Percentiles rank a stretch among this genome's conserved stretches.
Evolutionary conservation across 2,888 invertebrate species (phyloP).

Genomic region (Chymomyza amoena): DNA sequence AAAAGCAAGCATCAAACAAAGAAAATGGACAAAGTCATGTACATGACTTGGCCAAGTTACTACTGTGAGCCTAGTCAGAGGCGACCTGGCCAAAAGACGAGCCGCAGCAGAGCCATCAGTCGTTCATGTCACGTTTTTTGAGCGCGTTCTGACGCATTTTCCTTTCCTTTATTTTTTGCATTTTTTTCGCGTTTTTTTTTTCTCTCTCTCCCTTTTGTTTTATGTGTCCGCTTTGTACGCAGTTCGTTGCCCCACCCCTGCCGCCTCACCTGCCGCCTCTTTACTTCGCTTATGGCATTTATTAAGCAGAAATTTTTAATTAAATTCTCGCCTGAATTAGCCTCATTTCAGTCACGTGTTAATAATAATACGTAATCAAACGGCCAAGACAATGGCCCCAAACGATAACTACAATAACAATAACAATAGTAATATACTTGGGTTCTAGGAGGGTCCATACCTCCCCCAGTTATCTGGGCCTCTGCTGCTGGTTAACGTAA

Average conservation of each 20-base stretch:
- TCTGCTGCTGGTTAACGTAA: slow-evolving; percentile 11
- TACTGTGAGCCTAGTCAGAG: neutral
- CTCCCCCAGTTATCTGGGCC: too few relatives aligned
- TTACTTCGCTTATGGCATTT: slow-evolving; percentile 23
- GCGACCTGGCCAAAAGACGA: neutral
- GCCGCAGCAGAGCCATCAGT: slow-evolving; percentile 14
- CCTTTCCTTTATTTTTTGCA: neutral
- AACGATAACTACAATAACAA: slow-evolving; percentile 17
- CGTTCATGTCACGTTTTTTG: slow-evolving; percentile 48
- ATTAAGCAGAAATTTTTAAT: slow-evolving; percentile 65
- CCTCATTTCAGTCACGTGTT: slow-evolving; percentile 67
- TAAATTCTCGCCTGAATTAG: slow-evolving; percentile 71
- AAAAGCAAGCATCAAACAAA: slow-evolving; percentile 35
- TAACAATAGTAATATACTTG: slow-evolving; percentile 6
- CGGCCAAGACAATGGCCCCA: slow-evolving; percentile 24
- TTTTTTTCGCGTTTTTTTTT: slow-evolving; percentile 9
- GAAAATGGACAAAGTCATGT: slow-evolving; percentile 57
- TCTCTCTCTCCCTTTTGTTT: neutral
- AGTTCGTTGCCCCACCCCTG: neutral
- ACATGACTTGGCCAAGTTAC: slow-evolving; percentile 33
- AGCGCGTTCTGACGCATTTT: slow-evolving; percentile 11
- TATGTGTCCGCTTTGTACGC: neutral
- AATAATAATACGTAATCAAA: slow-evolving; percentile 67
- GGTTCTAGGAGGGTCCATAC: neutral
- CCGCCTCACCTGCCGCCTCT: neutral